These are phyloP conservation scores for Eupsilia transversa DNA, from an alignment of 2,888 invertebrate species.

Conservation along the genomic window DNA sequence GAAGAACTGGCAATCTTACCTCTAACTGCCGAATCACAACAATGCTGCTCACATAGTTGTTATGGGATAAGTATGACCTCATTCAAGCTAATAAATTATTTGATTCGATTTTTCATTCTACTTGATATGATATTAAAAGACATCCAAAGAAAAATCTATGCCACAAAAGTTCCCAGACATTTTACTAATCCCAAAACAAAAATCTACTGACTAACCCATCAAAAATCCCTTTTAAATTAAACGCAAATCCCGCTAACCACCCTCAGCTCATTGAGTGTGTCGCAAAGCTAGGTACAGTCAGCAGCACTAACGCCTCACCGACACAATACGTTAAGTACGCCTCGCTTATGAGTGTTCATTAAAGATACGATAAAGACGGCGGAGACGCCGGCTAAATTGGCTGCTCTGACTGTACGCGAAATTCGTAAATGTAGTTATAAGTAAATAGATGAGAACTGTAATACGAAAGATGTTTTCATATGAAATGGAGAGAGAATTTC, in stretches of 20 bases:
- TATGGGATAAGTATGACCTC: too few species aligned
- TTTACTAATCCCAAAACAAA: not conserved
- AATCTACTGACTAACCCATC: constrained; percentile 47
- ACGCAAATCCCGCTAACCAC: constrained; percentile 84
- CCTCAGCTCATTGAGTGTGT: constrained; percentile 76
- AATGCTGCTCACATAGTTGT: too few species aligned
- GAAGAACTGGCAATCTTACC: too few species aligned
- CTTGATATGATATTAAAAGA: not conserved
- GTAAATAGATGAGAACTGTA: constrained; percentile 48
- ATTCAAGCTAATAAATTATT: not conserved
- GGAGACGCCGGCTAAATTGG: constrained; percentile 83
- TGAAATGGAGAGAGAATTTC: not conserved
- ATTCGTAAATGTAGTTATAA: constrained; percentile 62
- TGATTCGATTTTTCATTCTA: not conserved
- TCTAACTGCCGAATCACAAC: too few species aligned
- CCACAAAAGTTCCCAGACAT: not conserved
- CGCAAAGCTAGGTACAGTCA: constrained; percentile 67
- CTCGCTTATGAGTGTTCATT: constrained; percentile 90
- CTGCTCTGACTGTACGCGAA: constrained; percentile 75
- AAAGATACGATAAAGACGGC: constrained; percentile 90
- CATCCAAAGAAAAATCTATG: not conserved
- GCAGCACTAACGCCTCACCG: constrained; percentile 69
- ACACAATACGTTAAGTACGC: constrained; percentile 87
- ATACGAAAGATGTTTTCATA: constrained; percentile 20
- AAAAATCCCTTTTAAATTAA: constrained; percentile 69